Evolutionary conservation across 2,113 vertebrate species (phyloP), one percentile per base, ranked within the genome.

Genomic region (Esox niger): DNA sequence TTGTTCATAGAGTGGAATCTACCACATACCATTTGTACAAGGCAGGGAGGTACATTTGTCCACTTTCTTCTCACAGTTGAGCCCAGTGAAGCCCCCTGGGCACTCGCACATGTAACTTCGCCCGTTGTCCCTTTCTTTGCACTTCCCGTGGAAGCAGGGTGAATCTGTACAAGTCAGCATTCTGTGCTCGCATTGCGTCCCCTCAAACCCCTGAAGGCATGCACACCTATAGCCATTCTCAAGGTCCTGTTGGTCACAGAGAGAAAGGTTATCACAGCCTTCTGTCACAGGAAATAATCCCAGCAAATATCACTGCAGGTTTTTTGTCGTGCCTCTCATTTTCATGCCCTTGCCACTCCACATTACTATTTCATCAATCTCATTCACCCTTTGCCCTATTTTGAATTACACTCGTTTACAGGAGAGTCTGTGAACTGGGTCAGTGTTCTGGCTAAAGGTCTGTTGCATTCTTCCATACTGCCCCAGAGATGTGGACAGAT

Each of bases 11-110:
- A 59, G 26, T 30, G 26, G 32, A n/a, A 26, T 33, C 6, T 23
- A 17, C 15, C 20, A 43, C 38, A 43, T 93, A 99, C 97, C 97
- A 17, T 98, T 98, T 64, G 92, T 85, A 73, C 97, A 99, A 49
- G 96, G 95, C 52, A 90, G 91, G 29, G 94, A 95, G 38, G 94
- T 94, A 88, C 97, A 99, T 84, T 93, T 89, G 68, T 97, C 95
- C 0, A 95, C 90, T 83, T 96, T 99, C 93, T 94, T 98, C 85
- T 99, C 97, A 66, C 97, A 99, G 91, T 98, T 99, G 77, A 96
- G 96, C 63, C 97, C 97, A 1, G 96, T 95, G 73, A 96, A 98
- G 66, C 95, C 93, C 15, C 81, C 82, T 0, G 93, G 93, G 88
- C 97, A 99, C 79, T 90, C 93, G 67, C 97, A 99, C 75, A 85